A percentile compares a stretch with the other conserved stretches of the same genome.
Conservation (phyloP, 2,888 invertebrate species). For the Phlogophora meticulosa region DNA sequence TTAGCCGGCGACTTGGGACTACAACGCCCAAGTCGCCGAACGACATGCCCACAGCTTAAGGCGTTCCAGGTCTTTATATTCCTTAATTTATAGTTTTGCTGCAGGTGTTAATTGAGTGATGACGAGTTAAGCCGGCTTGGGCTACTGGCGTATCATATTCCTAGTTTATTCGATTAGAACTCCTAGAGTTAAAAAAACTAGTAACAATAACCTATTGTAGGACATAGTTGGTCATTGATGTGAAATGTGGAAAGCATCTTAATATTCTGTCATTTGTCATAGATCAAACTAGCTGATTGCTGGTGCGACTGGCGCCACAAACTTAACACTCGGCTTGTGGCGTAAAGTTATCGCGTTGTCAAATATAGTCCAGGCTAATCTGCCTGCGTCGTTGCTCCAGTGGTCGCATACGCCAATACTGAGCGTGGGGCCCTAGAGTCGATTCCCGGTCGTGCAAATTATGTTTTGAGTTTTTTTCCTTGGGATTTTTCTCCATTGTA, state of each 20-base stretch:
- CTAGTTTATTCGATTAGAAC: background rate
- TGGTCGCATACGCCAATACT: too few species aligned
- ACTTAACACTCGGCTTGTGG: background rate
- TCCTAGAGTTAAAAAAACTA: background rate
- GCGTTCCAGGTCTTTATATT: conserved; percentile 53
- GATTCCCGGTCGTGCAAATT: too few species aligned
- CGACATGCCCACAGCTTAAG: conserved; percentile 47
- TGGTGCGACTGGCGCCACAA: background rate
- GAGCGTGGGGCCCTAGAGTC: too few species aligned
- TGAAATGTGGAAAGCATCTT: conserved; percentile 15
- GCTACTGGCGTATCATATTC: background rate
- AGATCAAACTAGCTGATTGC: conserved; percentile 20
- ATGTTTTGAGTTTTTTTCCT: too few species aligned
- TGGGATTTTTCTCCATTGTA: too few species aligned
- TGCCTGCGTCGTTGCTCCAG: too few species aligned
- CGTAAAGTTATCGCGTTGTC: background rate
- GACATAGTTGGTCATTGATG: conserved; percentile 15
- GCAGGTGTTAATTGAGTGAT: conserved; percentile 40
- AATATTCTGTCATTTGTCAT: conserved; percentile 5
- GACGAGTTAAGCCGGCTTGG: conserved; percentile 5
- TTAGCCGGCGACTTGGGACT: conserved; percentile 62
- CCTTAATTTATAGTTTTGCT: conserved; percentile 37
- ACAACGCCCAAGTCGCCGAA: conserved; percentile 65
- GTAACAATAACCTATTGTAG: background rate
- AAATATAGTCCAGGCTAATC: background rate